Base-by-base conservation (phyloP, 2,113 vertebrate genomes). In the Elanus axillaris region DNA sequence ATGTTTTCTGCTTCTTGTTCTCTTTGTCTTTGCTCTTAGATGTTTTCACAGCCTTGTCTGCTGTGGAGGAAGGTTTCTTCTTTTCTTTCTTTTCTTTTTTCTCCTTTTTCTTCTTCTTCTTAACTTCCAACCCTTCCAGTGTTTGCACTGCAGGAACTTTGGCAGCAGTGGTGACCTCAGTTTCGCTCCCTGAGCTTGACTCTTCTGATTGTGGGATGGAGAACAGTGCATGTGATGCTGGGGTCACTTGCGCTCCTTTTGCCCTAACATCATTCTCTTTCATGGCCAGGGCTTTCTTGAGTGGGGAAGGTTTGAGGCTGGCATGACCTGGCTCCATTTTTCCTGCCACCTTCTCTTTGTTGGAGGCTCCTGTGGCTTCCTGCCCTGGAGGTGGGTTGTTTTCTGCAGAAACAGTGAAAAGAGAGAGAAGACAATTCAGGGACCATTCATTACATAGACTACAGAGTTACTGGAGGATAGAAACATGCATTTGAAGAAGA, bases 11-110 rank as follows among this genome's bases (percentile, higher is more conserved):
- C 80, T 98, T 98, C 78, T 93, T 97, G 55, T 94, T 94, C 52
- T 98, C 97, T 60, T 97, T 97, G 68, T 97, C 96, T 75, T 94
- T 96, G 67, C 72, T 88, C 80, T 97, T 98, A 8, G 93, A 0
- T 0, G 79, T 4, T 27, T 98, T 97, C 40, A 13, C 71, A 84
- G 88, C 32, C 38, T 96, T 96, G 43, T 91, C 83, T 43, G 56
- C 42, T 0, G 34, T 52, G 13, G 86, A 91, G 20, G 96, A 60
- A 17, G 67, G 11, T 22, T 96, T 94, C 45, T 94, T 96, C 22
- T 89, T 93, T 27, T 96, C 95, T 29, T 97, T 97, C 72, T 96
- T 97, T 43, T 93, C 94, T 69, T 82, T 97, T 25, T 98, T 96
- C 38, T 97, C 96, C 9, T 96, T 97, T 53, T 97, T 96, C 40